Base-by-base conservation (phyloP, 2,888 invertebrate species). In the Steromphala cineraria region DNA sequence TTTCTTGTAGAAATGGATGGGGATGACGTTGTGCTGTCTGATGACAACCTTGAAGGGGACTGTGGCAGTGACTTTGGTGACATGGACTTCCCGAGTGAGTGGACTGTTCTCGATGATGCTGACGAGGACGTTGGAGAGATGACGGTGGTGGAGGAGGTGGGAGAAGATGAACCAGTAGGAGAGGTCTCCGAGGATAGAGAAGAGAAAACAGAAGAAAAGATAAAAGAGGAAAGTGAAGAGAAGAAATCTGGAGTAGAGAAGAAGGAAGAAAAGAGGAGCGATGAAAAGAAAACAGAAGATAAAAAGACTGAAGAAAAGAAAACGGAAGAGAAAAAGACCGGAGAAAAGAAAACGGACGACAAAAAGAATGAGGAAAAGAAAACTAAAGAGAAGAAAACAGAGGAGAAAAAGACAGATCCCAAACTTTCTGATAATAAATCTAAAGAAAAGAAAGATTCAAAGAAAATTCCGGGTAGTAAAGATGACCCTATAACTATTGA, bases 21-120 rank as follows among this genome's bases (percentile, higher is more conserved):
- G 0, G 31, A 71, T 40, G 71, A 71, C 24, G 40, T 71, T 31
- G n/a, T 31, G 1, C 36, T 71, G 71, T 71, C 71, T 19, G 71
- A 71, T 40, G 71, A 71, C 71, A 71, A 71, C 36, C 71, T 71
- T 8, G 71, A 71, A 40, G 71, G 71, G 8, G 71, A 71, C 10
- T 71, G 71, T 40, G 71, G 71, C 4, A 71, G 71, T 71, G 71
- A 71, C 40, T 71, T 71, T 71, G 71, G 71, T n/a, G 71, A 71
- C 36, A 24, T 19, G 7, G 71, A 28, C n/a, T 71, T 71, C 36
- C 71, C 71, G 15, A 71, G 71, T 19, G 71, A 71, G n/a, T 71
- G 71, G 71, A 71, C 71, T 36, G 71, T 71, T 2, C 40, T 71
- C 15, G 71, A 71, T 17, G 71, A 71, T 7, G 71, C 71, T 31